These are phyloP conservation scores for Chionoecetes opilio DNA, from an alignment of 1,140 invertebrate genomes.

Conservation along the genomic window DNA sequence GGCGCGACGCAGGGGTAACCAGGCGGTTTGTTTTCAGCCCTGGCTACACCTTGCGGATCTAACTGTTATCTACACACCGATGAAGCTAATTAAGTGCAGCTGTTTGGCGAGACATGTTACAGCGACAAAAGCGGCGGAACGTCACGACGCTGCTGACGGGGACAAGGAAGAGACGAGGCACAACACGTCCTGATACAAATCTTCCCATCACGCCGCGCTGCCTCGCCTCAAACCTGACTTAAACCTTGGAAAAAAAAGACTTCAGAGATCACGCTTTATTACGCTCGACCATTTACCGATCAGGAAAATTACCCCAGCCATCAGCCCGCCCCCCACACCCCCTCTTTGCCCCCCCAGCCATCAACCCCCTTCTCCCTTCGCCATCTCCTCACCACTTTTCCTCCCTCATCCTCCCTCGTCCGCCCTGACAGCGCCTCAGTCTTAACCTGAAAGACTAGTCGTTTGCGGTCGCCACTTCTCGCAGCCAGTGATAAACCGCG, in stretches of 20 bases:
- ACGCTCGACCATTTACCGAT: conserved; percentile 24
- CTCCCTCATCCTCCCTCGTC: not conserved
- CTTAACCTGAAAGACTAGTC: conserved; percentile 11
- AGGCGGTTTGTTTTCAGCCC: not conserved
- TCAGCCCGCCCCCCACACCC: not conserved
- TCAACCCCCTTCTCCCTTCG: not conserved
- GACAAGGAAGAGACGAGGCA: not conserved
- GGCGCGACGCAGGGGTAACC: not conserved
- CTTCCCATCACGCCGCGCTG: not conserved
- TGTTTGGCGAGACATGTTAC: not conserved
- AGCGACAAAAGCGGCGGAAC: not conserved
- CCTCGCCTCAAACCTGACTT: not conserved
- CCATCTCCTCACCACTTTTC: not conserved
- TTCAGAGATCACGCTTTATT: conserved; percentile 29
- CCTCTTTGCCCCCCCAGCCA: not conserved
- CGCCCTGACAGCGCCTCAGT: not conserved
- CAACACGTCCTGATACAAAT: not conserved
- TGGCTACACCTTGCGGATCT: not conserved
- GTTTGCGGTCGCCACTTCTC: conserved; percentile 43
- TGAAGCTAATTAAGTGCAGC: conserved; percentile 29
- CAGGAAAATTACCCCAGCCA: not conserved
- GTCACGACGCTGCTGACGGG: conserved; percentile 23
- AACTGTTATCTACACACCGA: not conserved
- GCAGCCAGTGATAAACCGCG: conserved; percentile 42
- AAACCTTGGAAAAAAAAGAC: conserved; percentile 4